These are phyloP conservation scores for Zonotrichia leucophrys DNA, from an alignment of 2,113 vertebrate genomes.

Conservation along the genomic window DNA sequence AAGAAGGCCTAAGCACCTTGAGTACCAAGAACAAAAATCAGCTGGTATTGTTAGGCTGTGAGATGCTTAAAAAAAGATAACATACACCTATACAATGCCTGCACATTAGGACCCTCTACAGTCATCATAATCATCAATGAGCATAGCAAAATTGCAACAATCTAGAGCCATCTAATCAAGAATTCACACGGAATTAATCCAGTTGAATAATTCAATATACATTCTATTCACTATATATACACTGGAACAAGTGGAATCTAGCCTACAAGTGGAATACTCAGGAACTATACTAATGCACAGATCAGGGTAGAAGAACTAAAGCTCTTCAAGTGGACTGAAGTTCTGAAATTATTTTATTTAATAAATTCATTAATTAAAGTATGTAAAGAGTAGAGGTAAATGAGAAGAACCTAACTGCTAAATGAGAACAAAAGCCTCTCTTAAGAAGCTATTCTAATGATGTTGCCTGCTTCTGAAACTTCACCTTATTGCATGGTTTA, in stretches of 20 bases:
- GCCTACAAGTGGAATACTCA: not conserved
- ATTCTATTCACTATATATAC: not conserved
- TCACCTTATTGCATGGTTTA: not conserved
- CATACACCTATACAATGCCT: not conserved
- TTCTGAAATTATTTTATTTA: not conserved
- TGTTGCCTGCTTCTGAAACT: not conserved
- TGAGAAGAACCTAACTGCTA: not conserved
- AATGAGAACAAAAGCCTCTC: not conserved
- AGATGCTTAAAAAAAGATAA: not conserved
- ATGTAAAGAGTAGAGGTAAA: not conserved
- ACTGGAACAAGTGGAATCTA: not conserved
- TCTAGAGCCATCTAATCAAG: not conserved
- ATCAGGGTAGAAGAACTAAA: not conserved
- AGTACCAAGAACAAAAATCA: not conserved
- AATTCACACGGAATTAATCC: not conserved
- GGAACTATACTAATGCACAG: not conserved
- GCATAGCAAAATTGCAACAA: not conserved
- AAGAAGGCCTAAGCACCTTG: not conserved
- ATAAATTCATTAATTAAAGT: not conserved
- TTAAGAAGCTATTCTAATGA: not conserved
- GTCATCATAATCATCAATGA: not conserved
- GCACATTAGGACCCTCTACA: not conserved
- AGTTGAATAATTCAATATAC: not conserved
- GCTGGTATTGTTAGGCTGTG: not conserved
- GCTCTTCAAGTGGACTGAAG: not conserved